Evolutionary conservation across 2,888 invertebrate species (phyloP).

Genomic region (Conistra vaccinii): DNA sequence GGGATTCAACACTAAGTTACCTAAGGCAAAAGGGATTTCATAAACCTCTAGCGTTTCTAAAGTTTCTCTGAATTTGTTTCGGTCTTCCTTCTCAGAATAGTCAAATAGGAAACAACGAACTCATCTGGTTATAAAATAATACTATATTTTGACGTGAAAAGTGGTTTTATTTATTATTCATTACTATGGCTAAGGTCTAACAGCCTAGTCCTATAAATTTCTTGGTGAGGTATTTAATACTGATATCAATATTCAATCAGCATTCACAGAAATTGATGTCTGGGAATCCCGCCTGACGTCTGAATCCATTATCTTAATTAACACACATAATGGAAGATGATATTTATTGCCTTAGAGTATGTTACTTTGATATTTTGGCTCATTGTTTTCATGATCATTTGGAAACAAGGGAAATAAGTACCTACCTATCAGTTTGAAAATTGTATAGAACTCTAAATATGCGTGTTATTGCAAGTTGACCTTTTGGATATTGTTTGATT

Average conservation of each 20-base stretch:
- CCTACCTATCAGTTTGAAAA: not conserved
- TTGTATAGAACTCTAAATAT: not conserved
- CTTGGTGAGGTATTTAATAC: slow-evolving; percentile 9
- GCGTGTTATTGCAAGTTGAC: not conserved
- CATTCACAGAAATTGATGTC: slow-evolving; percentile 20
- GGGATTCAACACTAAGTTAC: not conserved
- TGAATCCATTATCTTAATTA: slow-evolving; percentile 17
- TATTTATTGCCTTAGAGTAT: slow-evolving; percentile 3
- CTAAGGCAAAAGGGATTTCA: too few species aligned
- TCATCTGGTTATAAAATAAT: too few species aligned
- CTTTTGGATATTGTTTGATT: not conserved
- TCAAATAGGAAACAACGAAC: too few species aligned
- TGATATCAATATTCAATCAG: slow-evolving; percentile 39
- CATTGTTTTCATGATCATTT: not conserved
- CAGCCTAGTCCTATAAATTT: not conserved
- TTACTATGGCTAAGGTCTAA: not conserved
- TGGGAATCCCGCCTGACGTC: slow-evolving; percentile 49
- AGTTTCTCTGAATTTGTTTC: too few species aligned
- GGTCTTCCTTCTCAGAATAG: too few species aligned
- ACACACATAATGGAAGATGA: slow-evolving; percentile 2
- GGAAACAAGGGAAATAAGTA: not conserved
- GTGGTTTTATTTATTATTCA: too few species aligned
- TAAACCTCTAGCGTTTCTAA: not conserved
- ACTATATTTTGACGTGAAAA: too few species aligned
- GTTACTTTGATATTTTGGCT: not conserved